Evolutionary conservation across 2,888 invertebrate genomes (phyloP).

Genomic region (Tinea trinotella): DNA sequence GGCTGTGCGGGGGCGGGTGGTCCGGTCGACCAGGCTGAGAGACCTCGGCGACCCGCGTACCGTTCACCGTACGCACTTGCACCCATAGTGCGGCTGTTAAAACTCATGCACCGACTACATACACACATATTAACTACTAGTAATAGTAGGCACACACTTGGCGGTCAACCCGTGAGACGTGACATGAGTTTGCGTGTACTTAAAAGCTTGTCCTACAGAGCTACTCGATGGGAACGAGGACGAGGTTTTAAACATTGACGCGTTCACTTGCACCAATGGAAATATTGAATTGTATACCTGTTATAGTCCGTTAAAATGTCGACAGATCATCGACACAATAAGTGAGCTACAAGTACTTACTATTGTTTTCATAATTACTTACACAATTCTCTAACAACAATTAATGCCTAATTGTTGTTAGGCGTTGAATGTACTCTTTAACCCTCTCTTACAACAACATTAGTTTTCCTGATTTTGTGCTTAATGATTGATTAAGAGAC

Average conservation of each 20-base stretch:
- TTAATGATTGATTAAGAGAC: background rate
- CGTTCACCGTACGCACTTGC: slow-evolving; percentile 20
- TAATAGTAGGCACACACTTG: slow-evolving; percentile 2
- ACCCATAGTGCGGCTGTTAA: background rate
- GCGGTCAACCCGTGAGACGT: background rate
- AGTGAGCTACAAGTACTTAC: background rate
- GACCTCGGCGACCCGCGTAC: slow-evolving; percentile 20
- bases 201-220: slow-evolving; percentile 7
- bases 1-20: slow-evolving; percentile 19
- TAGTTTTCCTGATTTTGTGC: too few relatives aligned
- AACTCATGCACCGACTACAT: slow-evolving; percentile 1
- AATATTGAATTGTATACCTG: background rate
- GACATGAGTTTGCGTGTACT: slow-evolving; percentile 14
- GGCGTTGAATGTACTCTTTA: background rate
- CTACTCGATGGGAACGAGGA: slow-evolving; percentile 1
- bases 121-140: background rate
- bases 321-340: background rate
- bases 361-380: background rate
- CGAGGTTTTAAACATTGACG: slow-evolving; percentile 7
- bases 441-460: too few relatives aligned
- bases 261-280: slow-evolving; percentile 3
- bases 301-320: slow-evolving; percentile 1
- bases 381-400: background rate
- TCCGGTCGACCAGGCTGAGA: slow-evolving; percentile 3
- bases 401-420: background rate